These are phyloP conservation scores for Stenotaenia linearis DNA, from an alignment of 2,888 invertebrate species.

Conservation along the genomic window DNA sequence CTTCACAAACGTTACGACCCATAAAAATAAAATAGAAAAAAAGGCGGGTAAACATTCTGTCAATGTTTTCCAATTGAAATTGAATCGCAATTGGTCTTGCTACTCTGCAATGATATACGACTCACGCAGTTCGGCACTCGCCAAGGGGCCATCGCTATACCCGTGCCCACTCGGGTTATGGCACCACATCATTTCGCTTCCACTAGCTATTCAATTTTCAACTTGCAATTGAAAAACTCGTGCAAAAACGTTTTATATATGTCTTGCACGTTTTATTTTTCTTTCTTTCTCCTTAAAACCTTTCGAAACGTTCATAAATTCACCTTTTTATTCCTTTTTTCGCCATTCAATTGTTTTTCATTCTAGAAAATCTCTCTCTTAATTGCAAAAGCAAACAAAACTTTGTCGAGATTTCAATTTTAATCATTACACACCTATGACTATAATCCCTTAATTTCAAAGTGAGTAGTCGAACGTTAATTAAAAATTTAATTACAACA, in stretches of 20 bases:
- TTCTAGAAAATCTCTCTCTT: too few relatives aligned
- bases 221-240: conserved; percentile 15
- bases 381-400: not conserved
- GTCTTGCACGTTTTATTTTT: not conserved
- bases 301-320: not conserved
- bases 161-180: conserved; percentile 1
- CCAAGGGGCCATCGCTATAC: not conserved
- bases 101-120: not conserved
- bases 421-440: not conserved
- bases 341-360: not conserved
- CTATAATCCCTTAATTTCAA: not conserved
- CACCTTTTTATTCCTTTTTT: not conserved
- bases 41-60: not conserved
- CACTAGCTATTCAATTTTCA: conserved; percentile 13
- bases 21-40: not conserved
- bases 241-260: conserved; percentile 14
- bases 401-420: not conserved
- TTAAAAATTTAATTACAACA: conserved; percentile 26
- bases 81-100: conserved; percentile 10
- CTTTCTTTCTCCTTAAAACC: not conserved
- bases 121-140: not conserved
- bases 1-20: too few relatives aligned
- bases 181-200: conserved; percentile 2
- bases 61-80: not conserved
- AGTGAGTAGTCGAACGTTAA: not conserved